A percentile compares a stretch with the other conserved stretches of the same genome.
Conservation (phyloP, 2,888 invertebrate species). For the Rapana venosa region DNA sequence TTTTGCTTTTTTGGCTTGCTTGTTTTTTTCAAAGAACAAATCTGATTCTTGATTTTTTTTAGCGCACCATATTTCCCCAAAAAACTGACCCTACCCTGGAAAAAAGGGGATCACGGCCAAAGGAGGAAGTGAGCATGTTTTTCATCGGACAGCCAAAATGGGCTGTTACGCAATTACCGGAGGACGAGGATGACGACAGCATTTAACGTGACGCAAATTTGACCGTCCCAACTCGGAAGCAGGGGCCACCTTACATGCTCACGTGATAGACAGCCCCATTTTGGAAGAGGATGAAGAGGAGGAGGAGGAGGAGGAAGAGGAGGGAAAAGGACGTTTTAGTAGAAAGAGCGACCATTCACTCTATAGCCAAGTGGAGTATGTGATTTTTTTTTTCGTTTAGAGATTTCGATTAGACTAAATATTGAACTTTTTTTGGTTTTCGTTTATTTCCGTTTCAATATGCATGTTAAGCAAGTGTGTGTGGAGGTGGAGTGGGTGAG, state of each 20-base stretch:
- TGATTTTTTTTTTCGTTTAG: background rate
- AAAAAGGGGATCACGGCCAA: background rate
- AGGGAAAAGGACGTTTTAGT: background rate
- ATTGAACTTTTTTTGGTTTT: background rate
- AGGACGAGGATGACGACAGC: constrained; percentile 40
- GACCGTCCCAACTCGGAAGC: constrained; percentile 18
- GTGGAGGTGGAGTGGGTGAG: no score
- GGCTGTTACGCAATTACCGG: constrained; percentile 40
- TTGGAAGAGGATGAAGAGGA: constrained; percentile 9
- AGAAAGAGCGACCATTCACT: constrained; percentile 13
- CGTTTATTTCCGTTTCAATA: background rate
- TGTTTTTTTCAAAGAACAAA: no score
- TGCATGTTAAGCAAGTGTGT: background rate
- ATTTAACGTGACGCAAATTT: background rate
- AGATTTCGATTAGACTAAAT: background rate
- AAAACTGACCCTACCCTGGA: background rate
- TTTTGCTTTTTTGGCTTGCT: no score
- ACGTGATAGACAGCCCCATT: constrained; percentile 33
- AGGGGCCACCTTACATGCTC: constrained; percentile 2
- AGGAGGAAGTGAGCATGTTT: background rate
- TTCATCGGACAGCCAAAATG: background rate
- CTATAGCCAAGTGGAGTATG: background rate
- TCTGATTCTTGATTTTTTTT: no score
- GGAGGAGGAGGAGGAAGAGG: constrained; percentile 2
- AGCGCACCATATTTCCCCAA: no score